Evolutionary conservation across 2,888 invertebrate genomes (phyloP), one percentile per base, ranked within the genome.

Genomic region (Trilocha varians): DNA sequence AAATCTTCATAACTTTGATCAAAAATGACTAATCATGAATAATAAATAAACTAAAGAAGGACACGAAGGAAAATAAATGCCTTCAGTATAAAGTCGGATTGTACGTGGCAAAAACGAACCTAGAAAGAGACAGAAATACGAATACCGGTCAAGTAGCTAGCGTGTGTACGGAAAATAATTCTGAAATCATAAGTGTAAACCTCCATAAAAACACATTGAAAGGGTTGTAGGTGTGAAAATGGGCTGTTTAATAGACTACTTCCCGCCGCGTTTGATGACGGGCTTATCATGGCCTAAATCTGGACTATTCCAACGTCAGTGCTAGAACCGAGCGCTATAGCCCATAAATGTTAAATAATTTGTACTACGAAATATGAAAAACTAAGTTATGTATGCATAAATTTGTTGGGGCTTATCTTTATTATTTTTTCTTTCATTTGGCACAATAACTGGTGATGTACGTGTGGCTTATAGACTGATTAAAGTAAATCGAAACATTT

Each of bases 231-330:
- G 78, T 74, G 78, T 74, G 74, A 80, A 83, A 78, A 78, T 76
- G 69, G 66, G 65, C 56, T 65, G 63, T 58, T 65, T 70, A 72
- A 72, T 70, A 69, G 66, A 66, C 56, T 60, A 65, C 62, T 61
- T 59, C 57, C 55, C 59, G 54, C 55, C 56, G 63, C 65, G 72
- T 75, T 71, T 73, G 78, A 80, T 79, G 80, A 79, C 69, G 62
- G 57, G 52, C 63, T 59, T 82, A 80, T 82, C 80, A 62, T 55
- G 75, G 49, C 72, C 82, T 77, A 82, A 70, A 82, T 82, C 82
- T 82, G 55, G 61, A 55, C 62, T 59, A 55, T 57, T 53, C 51
- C 61, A 56, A 59, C 59, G 54, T 51, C 50, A 46, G 50, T 51
- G 54, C 41, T 45, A 36, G 45, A 48, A 50, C 47, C 50, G 43